Conservation (phyloP, 1,140 invertebrate species). For the Mylabris phalerata region DNA sequence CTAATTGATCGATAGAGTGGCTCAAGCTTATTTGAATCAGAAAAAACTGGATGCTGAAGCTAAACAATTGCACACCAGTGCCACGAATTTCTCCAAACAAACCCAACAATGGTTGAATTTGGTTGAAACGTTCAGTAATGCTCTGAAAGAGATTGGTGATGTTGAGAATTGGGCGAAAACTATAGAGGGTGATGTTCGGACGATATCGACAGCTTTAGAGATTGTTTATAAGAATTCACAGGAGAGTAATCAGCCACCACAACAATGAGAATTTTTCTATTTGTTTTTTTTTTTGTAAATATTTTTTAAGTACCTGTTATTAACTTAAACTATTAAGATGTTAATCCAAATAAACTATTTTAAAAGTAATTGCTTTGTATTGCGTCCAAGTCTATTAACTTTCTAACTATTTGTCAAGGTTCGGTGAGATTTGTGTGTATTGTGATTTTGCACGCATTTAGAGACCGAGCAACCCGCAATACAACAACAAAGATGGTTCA, state of each 20-base stretch:
- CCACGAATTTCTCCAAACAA: slow-evolving; percentile 91
- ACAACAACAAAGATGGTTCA: slow-evolving; percentile 7
- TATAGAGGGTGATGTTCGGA: slow-evolving; percentile 94
- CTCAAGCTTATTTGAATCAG: slow-evolving; percentile 97
- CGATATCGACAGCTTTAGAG: slow-evolving; percentile 87
- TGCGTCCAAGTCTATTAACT: background rate
- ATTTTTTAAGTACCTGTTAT: background rate
- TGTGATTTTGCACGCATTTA: background rate
- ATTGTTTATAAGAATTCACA: slow-evolving; percentile 85
- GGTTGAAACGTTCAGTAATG: slow-evolving; percentile 91
- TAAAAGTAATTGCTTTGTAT: too few species aligned
- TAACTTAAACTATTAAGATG: background rate
- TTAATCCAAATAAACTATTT: background rate
- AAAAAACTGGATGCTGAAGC: slow-evolving; percentile 95
- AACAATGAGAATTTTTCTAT: background rate
- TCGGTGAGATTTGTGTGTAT: background rate
- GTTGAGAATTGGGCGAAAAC: slow-evolving; percentile 97
- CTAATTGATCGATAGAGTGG: slow-evolving; percentile 55
- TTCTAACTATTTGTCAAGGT: slow-evolving; percentile 4
- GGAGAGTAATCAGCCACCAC: slow-evolving; percentile 25
- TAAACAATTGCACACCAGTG: slow-evolving; percentile 91
- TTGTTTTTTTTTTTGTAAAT: background rate
- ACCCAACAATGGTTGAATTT: slow-evolving; percentile 92
- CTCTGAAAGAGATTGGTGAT: slow-evolving; percentile 97
- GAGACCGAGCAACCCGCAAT: slow-evolving; percentile 2